Percentiles rank a stretch among this genome's conserved stretches.
Conservation (phyloP, 2,113 vertebrate genomes). For the Neofelis nebulosa region DNA sequence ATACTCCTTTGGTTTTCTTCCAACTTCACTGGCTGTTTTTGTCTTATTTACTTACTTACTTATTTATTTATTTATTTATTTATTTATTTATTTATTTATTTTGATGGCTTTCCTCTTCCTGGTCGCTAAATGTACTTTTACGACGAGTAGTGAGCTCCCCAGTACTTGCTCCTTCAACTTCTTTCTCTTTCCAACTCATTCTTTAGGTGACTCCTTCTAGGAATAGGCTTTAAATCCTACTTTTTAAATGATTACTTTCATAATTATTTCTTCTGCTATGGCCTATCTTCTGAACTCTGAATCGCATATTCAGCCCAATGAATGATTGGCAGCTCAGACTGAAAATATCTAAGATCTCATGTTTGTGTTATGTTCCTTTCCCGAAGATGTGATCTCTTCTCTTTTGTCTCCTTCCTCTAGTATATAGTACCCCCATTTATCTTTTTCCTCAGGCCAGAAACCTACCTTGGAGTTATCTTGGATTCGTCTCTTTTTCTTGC, state of each 20-base stretch:
- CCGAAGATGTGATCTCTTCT: neutral
- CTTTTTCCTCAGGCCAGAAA: neutral
- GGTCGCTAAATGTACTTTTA: neutral
- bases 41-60: neutral
- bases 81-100: neutral
- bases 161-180: neutral
- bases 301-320: neutral
- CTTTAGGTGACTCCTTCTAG: neutral
- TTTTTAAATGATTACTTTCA: neutral
- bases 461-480: neutral
- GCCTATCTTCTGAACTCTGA: neutral
- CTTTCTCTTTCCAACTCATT: neutral
- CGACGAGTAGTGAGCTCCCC: too few species aligned
- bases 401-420: neutral
- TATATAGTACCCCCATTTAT: neutral
- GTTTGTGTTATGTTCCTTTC: neutral
- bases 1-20: neutral
- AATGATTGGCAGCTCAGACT: neutral
- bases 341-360: neutral
- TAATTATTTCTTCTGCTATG: neutral
- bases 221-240: neutral
- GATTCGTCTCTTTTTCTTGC: neutral
- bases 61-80: too few species aligned
- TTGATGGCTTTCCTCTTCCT: neutral
- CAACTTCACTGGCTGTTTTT: neutral